phyloP scores from a whole-genome alignment of 2,888 invertebrate genomes.

The Hipparchia sbordonii region DNA sequence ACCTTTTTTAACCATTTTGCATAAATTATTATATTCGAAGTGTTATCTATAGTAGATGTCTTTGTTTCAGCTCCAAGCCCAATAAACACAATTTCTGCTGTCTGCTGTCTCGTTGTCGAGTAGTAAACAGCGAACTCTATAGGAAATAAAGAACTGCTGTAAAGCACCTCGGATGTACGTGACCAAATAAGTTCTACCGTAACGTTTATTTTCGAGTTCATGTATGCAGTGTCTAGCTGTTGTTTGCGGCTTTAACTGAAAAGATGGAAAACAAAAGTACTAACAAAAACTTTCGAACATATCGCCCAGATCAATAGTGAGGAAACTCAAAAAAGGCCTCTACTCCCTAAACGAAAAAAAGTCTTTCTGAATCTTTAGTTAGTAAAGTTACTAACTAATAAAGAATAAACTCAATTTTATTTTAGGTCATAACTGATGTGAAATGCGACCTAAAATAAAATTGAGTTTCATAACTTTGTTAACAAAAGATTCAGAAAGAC shows the following conservation, averaged over 20 bases:
- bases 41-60: conserved; percentile 6
- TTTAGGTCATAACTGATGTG: no score
- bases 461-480: no score
- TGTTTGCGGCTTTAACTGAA: no score
- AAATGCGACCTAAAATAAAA: no score
- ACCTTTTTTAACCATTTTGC: no score
- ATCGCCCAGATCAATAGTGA: no score
- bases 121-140: conserved; percentile 75
- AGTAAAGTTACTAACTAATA: no score
- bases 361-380: no score
- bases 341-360: no score
- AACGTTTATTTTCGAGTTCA: not conserved
- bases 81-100: conserved; percentile 45
- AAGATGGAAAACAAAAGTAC: not conserved
- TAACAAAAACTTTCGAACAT: not conserved
- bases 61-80: conserved; percentile 33
- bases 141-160: conserved; percentile 71
- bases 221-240: not conserved
- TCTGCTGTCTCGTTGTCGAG: conserved; percentile 72
- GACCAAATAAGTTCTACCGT: conserved; percentile 63
- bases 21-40: not conserved
- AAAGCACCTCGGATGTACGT: conserved; percentile 62
- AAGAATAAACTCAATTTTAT: no score
- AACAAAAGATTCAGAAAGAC: no score
- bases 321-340: no score